Conservation (phyloP, 2,113 vertebrate species). For the Calypte anna region DNA sequence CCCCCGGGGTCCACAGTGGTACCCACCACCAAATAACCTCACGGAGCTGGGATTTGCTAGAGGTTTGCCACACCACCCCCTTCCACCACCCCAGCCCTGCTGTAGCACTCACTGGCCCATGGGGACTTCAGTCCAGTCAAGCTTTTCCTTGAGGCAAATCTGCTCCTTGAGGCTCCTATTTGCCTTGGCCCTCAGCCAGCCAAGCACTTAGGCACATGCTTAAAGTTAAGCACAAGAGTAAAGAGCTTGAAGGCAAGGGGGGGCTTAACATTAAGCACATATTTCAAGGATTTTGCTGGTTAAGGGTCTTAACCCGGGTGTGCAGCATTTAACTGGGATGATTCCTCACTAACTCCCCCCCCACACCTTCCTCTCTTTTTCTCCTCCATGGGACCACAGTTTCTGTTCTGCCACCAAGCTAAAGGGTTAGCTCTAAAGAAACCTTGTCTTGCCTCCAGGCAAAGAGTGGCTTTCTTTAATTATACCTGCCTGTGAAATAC, state of each 20-base stretch:
- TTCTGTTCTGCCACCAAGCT: neutral
- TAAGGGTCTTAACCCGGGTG: conserved; percentile 21
- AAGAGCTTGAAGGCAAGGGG: conserved; percentile 53
- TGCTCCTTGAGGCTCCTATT: neutral
- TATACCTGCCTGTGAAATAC: conserved; percentile 67
- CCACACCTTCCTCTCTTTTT: neutral
- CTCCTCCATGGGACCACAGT: neutral
- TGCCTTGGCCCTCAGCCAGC: conserved; percentile 48
- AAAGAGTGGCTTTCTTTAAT: conserved; percentile 51
- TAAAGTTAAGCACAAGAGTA: conserved; percentile 64
- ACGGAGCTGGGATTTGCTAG: rapidly evolving
- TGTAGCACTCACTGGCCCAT: rapidly evolving
- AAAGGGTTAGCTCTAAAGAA: conserved; percentile 33
- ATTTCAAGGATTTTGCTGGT: conserved; percentile 62
- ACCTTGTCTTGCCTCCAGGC: conserved; percentile 13
- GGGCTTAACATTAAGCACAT: conserved; percentile 63
- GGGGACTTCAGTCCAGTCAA: neutral
- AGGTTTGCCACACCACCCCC: neutral
- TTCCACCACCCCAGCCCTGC: neutral
- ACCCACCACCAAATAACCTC: rapidly evolving
- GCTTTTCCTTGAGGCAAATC: neutral
- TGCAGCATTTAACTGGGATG: neutral
- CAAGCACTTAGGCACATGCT: conserved; percentile 62
- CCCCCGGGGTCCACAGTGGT: neutral
- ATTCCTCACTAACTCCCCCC: conserved; percentile 31